Evolutionary conservation across 2,888 invertebrate species (phyloP).

Genomic region (Willowsia nigromaculata): DNA sequence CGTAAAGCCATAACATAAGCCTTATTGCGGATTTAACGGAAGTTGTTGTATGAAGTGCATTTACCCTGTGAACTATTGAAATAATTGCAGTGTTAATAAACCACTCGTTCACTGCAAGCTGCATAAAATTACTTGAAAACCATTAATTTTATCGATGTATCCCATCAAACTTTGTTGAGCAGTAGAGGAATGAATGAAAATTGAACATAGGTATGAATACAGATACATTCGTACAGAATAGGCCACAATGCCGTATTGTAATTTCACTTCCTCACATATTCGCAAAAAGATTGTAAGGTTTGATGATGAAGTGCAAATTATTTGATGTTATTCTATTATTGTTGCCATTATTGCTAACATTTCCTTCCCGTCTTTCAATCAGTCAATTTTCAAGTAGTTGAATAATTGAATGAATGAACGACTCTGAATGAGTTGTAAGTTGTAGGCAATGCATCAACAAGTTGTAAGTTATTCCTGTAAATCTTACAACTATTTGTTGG

Average conservation of each 20-base stretch:
- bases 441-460: no score
- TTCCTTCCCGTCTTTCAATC: conserved; percentile 60
- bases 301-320: conserved; percentile 2
- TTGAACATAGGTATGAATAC: background rate
- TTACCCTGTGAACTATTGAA: conserved; percentile 23
- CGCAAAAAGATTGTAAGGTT: background rate
- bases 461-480: no score
- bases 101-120: background rate
- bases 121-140: background rate
- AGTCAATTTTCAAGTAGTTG: no score
- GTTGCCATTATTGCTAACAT: background rate
- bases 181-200: background rate
- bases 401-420: no score
- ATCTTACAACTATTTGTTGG: no score
- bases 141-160: background rate
- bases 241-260: background rate
- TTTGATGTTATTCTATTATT: background rate
- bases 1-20: no score
- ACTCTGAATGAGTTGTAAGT: no score
- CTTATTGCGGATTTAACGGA: background rate
- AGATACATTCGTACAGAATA: background rate
- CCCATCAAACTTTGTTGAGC: background rate
- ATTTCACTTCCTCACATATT: conserved; percentile 50
- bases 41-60: background rate
- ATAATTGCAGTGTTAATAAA: background rate